Evolutionary conservation across 2,113 vertebrate species (phyloP), one percentile per base, ranked within the genome.

Genomic region (Lycaon pictus): DNA sequence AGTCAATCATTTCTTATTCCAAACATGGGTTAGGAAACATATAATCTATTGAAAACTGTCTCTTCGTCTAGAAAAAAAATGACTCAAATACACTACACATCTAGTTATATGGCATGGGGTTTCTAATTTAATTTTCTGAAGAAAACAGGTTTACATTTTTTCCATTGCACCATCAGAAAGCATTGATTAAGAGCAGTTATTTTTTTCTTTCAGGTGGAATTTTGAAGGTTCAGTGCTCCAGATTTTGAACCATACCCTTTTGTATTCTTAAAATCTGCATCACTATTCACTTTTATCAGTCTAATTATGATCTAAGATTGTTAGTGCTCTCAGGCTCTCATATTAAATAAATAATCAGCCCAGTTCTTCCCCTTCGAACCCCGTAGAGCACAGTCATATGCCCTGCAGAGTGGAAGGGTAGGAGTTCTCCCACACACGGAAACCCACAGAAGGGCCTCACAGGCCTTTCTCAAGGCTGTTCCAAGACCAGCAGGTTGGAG

Each of bases 111-210:
- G 9, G 86, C 74, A 96, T 56, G 97, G 20, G 11, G 8, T 74
- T 94, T 96, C 97, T 37, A 60, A 93, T 97, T 95, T 88, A 97
- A 97, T 97, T 97, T 87, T 62, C n/a, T 96, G 48, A 80, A 91
- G n/a, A 97, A 77, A 60, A 63, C 0, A 90, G 13, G 81, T 90
- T 93, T 93, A 53, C 74, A 76, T 48, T 23, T 35, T 72, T 85
- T 82, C 11, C 3, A 60, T 43, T 96, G 93, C 32, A 82, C 16
- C 69, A 93, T 96, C 86, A 96, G 62, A 85, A 97, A 97, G 3
- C 51, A 94, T 88, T 96, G 71, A 32, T 29, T 90, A 90, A 85
- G 76, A 20, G 0, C 69, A 96, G 79, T 86, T 35, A 10, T 53
- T 87, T 29, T 94, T 82, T 55, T 37, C 22, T 91, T 84, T 91